Conservation (phyloP, 2,113 vertebrate species). For the Cebus imitator region DNA sequence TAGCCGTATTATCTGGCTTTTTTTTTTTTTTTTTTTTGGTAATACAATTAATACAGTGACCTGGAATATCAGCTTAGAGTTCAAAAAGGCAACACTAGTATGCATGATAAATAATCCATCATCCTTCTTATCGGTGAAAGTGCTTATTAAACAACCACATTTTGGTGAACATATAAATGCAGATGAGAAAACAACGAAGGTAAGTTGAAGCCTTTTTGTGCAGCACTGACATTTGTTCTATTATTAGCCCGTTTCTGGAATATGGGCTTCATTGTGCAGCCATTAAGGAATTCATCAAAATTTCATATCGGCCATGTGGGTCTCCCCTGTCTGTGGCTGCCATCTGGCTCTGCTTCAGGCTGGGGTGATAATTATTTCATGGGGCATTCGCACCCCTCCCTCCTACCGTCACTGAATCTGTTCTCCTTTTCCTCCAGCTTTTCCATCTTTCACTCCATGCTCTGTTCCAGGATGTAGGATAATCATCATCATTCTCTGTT, state of each 20-base stretch:
- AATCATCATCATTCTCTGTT: background rate
- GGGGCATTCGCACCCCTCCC: background rate
- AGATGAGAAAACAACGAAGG: conserved; percentile 41
- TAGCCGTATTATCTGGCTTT: background rate
- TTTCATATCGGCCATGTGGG: conserved; percentile 45
- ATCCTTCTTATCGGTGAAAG: background rate
- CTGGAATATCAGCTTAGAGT: background rate
- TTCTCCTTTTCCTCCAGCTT: background rate
- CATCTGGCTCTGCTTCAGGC: conserved; percentile 42
- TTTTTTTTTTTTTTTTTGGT: background rate
- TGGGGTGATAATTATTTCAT: conserved; percentile 67
- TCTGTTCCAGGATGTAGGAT: background rate
- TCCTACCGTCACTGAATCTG: background rate
- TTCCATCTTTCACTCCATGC: background rate
- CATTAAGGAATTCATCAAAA: conserved; percentile 71
- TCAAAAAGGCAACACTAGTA: background rate
- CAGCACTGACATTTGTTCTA: conserved; percentile 37
- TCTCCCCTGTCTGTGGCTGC: conserved; percentile 50
- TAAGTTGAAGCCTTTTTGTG: conserved; percentile 1
- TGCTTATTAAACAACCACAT: background rate
- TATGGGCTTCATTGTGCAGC: conserved; percentile 21
- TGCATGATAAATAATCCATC: background rate
- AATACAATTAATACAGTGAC: background rate
- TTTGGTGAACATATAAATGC: conserved; percentile 19
- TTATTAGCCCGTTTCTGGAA: conserved; percentile 56